Conservation (phyloP, 2,797 vertebrate species). For the Hapalemur alaotrensis region DNA sequence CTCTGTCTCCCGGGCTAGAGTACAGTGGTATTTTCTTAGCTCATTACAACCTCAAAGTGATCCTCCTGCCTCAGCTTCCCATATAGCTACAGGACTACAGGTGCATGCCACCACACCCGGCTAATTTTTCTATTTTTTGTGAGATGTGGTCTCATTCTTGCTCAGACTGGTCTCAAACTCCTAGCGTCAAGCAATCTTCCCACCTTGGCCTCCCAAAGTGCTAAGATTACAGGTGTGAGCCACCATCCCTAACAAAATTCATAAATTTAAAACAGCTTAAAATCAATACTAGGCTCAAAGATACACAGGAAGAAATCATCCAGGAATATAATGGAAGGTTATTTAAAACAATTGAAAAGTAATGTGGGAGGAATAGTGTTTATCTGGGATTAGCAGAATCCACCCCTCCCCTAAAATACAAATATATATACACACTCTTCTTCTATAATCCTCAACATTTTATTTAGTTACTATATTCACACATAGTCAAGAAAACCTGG, state of each 20-base stretch:
- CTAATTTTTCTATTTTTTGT: not conserved
- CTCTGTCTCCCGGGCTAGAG: not conserved
- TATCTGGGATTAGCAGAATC: not conserved
- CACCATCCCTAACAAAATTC: not conserved
- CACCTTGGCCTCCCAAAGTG: no score
- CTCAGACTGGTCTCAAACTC: not conserved
- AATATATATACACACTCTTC: not conserved
- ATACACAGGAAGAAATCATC: not conserved
- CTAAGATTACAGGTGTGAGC: not conserved
- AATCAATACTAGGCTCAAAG: not conserved
- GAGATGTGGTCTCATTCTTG: not conserved
- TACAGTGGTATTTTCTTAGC: not conserved
- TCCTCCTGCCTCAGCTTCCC: not conserved
- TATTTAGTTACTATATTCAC: not conserved
- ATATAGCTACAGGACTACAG: not conserved
- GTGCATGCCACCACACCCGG: rapidly evolving
- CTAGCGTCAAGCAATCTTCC: not conserved
- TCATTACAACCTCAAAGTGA: not conserved
- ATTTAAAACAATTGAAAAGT: not conserved
- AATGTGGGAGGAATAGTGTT: not conserved
- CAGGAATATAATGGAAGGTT: not conserved
- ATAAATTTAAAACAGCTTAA: not conserved
- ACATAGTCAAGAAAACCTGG: not conserved
- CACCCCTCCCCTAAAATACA: not conserved
- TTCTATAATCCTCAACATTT: not conserved